Evolutionary conservation across 2,888 invertebrate species (phyloP), one percentile per base, ranked within the genome.

Genomic region (Leucoptera coffeella): DNA sequence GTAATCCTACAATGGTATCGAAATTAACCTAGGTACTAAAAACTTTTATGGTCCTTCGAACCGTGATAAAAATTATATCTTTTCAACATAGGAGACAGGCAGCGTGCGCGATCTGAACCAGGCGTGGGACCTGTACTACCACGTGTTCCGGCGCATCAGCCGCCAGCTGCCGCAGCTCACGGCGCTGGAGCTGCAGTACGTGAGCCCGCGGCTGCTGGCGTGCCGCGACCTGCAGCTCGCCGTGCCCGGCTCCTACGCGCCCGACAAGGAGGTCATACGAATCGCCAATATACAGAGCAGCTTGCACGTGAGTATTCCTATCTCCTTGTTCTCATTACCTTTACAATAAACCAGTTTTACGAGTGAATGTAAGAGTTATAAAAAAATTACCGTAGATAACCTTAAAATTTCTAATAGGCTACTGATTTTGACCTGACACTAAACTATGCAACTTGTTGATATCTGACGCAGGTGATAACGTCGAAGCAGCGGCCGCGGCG

Each of bases 81-180:
- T n/a, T n/a, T n/a, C n/a, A n/a, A n/a, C n/a, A 0, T 31, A 84
- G 75, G 77, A 82, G 13, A 87, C 92, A 0, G 82, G 85, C 1
- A 85, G 86, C 39, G 82, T 87, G 4, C 82, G 93, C 37, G 97
- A 99, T 46, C 60, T 99, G 36, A 95, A 94, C 51, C 94, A 94
- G 50, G 99, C 99, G 3, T 99, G 99, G 99, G 97, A 99, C 52
- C 75, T 96, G 19, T 99, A 99, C 64, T 99, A 99, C 64, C 92
- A 95, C 52, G 96, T 99, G 27, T 99, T 99, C 65, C 79, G 96
- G 14, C 81, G 94, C 39, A 97, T 99, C 50, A 90, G 94, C 12
- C 81, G 93, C 12, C 99, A 99, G 55, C 67, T 99, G 37, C 92
- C 95, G 3, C 89, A 90, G 50, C 61, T 93, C 21, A 92, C 92